Percentiles rank a stretch among this genome's conserved stretches.
These are phyloP conservation scores for Parazoanthus atlanticus DNA, from an alignment of 92 coral and sea anemone genomes.

Conservation along the genomic window DNA sequence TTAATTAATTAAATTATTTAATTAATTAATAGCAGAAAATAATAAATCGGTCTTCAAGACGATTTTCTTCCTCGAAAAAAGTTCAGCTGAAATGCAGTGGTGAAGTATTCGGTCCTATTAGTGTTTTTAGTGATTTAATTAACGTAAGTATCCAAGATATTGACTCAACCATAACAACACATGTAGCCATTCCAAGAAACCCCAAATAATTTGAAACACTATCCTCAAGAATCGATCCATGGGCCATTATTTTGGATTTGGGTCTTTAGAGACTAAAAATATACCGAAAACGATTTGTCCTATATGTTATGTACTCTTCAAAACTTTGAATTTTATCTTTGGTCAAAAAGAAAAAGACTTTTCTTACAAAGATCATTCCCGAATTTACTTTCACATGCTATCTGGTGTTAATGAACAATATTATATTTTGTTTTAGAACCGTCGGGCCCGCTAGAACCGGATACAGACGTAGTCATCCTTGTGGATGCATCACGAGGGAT, in stretches of 20 bases:
- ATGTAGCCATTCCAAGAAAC: background rate
- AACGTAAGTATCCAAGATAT: background rate
- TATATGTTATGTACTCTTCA: too few species aligned
- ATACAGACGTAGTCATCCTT: slow-evolving; percentile 76
- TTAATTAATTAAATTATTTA: too few species aligned
- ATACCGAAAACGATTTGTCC: too few species aligned
- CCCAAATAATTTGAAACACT: background rate
- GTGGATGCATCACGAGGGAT: slow-evolving; percentile 79
- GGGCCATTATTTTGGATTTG: background rate
- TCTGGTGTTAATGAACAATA: background rate
- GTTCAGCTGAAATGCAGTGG: background rate
- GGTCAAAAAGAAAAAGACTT: background rate
- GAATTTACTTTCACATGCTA: background rate
- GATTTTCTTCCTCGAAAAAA: too few species aligned
- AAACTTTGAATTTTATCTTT: too few species aligned
- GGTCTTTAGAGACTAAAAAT: too few species aligned
- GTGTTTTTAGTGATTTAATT: too few species aligned
- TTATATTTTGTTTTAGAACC: slow-evolving; percentile 40
- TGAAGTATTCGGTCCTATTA: background rate
- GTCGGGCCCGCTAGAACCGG: slow-evolving; percentile 41
- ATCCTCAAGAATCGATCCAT: background rate
- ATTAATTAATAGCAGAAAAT: too few species aligned
- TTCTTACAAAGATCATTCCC: background rate
- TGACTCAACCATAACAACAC: background rate
- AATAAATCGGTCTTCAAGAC: background rate